Evolutionary conservation across 1,140 invertebrate species (phyloP).

Genomic region (Harpegnathos saltator): DNA sequence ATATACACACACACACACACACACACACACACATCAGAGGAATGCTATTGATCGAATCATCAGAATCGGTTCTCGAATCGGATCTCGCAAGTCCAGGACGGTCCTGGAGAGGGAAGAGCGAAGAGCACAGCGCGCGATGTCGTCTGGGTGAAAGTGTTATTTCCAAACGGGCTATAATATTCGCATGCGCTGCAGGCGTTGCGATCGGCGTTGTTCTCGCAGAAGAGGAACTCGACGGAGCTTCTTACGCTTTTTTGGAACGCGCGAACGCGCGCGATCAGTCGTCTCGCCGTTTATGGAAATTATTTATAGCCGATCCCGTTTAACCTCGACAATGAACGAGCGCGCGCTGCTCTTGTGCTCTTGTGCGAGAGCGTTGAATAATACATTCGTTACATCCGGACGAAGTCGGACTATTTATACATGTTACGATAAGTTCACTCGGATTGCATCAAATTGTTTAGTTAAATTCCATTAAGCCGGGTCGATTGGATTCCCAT

Average conservation of each 20-base stretch:
- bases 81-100: too few relatives aligned
- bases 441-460: constrained; percentile 35
- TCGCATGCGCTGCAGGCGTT: too few relatives aligned
- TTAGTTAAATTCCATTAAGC: constrained; percentile 59
- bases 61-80: too few relatives aligned
- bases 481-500: constrained; percentile 40
- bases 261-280: background rate
- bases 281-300: background rate
- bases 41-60: constrained; percentile 58
- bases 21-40: too few relatives aligned
- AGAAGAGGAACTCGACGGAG: too few relatives aligned
- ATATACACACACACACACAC: too few relatives aligned
- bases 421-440: constrained; percentile 21
- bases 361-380: background rate
- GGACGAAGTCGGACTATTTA: constrained; percentile 16
- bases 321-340: background rate
- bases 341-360: background rate
- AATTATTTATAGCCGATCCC: background rate
- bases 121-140: too few relatives aligned
- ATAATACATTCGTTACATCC: background rate
- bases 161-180: too few relatives aligned
- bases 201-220: too few relatives aligned
- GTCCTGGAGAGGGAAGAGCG: too few relatives aligned
- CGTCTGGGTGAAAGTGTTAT: too few relatives aligned
- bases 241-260: too few relatives aligned